A percentile compares a stretch with the other conserved stretches of the same genome.
These are phyloP conservation scores for Venturia canescens DNA, from an alignment of 1,140 invertebrate species.

Conservation along the genomic window DNA sequence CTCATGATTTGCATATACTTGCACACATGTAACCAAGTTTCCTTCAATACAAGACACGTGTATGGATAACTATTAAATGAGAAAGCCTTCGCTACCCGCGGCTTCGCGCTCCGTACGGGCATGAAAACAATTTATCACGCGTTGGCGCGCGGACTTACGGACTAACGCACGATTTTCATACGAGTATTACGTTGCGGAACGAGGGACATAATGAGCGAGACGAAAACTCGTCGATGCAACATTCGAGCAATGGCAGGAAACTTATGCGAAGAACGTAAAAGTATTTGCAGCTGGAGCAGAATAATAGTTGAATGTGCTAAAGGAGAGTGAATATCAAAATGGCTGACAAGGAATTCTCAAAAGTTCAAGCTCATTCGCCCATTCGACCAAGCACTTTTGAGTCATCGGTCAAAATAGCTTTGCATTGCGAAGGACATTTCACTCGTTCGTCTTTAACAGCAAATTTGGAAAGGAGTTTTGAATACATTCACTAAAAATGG, in stretches of 20 bases:
- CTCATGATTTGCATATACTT: conserved; percentile 15
- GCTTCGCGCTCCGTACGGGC: not conserved
- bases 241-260: not conserved
- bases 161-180: conserved; percentile 8
- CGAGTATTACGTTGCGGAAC: not conserved
- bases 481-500: no score
- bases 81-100: not conserved
- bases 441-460: no score
- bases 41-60: not conserved
- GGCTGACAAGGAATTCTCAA: not conserved
- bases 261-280: conserved; percentile 13
- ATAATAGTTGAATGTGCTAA: not conserved
- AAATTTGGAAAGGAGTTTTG: no score
- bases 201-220: conserved; percentile 20
- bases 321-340: not conserved
- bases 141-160: conserved; percentile 21
- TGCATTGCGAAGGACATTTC: no score
- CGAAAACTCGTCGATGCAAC: not conserved
- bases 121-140: conserved; percentile 37
- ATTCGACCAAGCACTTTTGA: no score
- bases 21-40: not conserved
- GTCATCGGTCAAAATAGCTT: no score
- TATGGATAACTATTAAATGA: conserved; percentile 10
- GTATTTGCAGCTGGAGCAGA: not conserved
- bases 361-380: no score